Percentiles rank a stretch among this genome's conserved stretches.
These are phyloP conservation scores for Glossosoma conforme DNA, from an alignment of 1,140 invertebrate species.

Conservation along the genomic window DNA sequence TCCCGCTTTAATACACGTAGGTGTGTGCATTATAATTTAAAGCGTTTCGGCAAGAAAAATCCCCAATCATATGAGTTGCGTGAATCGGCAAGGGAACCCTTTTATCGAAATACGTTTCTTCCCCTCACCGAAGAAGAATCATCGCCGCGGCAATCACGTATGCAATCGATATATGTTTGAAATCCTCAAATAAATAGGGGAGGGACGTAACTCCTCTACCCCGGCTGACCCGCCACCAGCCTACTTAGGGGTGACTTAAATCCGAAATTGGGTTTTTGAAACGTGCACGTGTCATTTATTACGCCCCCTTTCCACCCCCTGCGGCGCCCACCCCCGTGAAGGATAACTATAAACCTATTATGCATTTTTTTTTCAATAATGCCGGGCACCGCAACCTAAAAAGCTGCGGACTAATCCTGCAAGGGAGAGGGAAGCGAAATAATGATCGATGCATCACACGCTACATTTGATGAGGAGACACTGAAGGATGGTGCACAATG, in stretches of 20 bases:
- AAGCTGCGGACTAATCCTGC: constrained; percentile 27
- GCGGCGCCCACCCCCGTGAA: constrained; percentile 17
- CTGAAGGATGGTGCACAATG: constrained; percentile 4
- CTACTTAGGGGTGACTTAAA: constrained; percentile 54
- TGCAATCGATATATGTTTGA: constrained; percentile 32
- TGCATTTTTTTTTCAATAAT: constrained; percentile 31
- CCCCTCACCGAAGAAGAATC: constrained; percentile 5
- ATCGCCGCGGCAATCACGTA: constrained; percentile 28
- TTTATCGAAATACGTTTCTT: constrained; percentile 1
- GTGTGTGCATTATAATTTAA: too few relatives aligned
- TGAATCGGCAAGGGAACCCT: too few relatives aligned
- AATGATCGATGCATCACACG: constrained; percentile 31
- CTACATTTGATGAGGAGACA: constrained; percentile 27
- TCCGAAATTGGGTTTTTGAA: constrained; percentile 55
- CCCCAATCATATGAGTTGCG: too few relatives aligned
- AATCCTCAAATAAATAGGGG: constrained; percentile 31
- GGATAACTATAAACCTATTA: constrained; percentile 33
- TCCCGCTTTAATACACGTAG: too few relatives aligned
- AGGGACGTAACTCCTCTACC: constrained; percentile 8
- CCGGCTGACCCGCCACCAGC: constrained; percentile 27
- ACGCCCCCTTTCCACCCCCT: constrained; percentile 39
- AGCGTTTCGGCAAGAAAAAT: too few relatives aligned
- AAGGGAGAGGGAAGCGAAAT: constrained; percentile 27
- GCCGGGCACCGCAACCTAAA: constrained; percentile 23
- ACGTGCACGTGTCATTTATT: constrained; percentile 54